Conservation (phyloP, 2,888 invertebrate genomes). For the Tenthredo distinguenda region DNA sequence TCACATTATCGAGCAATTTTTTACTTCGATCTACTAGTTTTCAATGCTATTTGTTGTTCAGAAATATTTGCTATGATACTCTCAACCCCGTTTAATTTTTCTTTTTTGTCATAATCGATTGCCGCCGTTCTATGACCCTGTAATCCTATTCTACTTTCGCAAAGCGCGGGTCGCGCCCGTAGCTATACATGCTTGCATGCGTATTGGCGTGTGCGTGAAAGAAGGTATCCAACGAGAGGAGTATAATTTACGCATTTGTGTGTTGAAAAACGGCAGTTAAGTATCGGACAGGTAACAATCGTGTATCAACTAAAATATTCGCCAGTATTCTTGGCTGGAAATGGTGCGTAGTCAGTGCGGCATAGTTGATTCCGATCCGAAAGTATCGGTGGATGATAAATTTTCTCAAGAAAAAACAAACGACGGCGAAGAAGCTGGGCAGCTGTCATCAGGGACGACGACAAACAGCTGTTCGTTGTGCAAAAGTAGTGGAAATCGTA, state of each 20-base stretch:
- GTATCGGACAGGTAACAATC: background rate
- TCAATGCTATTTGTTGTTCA: background rate
- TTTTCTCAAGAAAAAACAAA: constrained; percentile 28
- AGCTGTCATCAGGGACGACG: constrained; percentile 64
- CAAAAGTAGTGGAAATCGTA: constrained; percentile 60
- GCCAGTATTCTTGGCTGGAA: constrained; percentile 56
- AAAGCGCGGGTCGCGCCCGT: background rate
- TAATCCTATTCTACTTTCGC: background rate
- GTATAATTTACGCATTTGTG: background rate
- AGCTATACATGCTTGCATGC: background rate
- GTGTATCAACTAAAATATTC: background rate
- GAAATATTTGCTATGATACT: background rate
- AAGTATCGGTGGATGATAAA: constrained; percentile 48
- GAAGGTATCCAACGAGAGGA: constrained; percentile 5
- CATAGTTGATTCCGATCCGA: constrained; percentile 56
- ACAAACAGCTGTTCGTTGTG: constrained; percentile 70
- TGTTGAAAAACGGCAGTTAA: constrained; percentile 34
- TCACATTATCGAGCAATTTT: background rate
- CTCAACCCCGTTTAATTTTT: background rate
- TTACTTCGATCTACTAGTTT: background rate
- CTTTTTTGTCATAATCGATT: background rate
- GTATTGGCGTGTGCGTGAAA: background rate
- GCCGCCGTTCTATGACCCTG: background rate
- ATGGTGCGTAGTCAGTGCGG: constrained; percentile 62
- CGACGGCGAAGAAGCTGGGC: constrained; percentile 61